Conservation (phyloP, 1,140 invertebrate genomes). For the Hylaeus volcanicus region DNA sequence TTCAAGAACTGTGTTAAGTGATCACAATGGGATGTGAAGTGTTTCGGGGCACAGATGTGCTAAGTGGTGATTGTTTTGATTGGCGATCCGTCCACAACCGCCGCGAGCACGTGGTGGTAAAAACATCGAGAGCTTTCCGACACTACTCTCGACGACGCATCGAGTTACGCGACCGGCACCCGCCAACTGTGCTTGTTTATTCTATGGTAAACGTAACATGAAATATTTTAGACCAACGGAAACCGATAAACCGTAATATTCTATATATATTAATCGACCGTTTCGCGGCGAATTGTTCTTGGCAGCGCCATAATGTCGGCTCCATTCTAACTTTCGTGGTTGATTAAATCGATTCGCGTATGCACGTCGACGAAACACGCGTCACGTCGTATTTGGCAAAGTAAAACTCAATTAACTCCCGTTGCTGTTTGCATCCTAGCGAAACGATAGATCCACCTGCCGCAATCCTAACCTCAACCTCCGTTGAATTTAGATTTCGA, state of each 20-base stretch:
- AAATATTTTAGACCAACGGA: no score
- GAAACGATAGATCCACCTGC: not conserved
- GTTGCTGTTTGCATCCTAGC: slow-evolving; percentile 12
- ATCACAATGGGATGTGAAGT: slow-evolving; percentile 38
- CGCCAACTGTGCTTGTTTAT: not conserved
- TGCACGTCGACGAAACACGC: slow-evolving; percentile 9
- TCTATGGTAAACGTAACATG: no score
- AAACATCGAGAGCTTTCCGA: slow-evolving; percentile 36
- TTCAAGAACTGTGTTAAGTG: slow-evolving; percentile 44
- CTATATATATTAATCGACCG: no score
- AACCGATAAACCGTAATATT: no score
- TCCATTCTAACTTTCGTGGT: slow-evolving; percentile 30
- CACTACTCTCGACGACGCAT: slow-evolving; percentile 23
- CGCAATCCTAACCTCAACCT: not conserved
- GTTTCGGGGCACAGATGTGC: slow-evolving; percentile 39
- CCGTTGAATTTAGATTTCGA: not conserved
- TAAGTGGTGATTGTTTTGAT: slow-evolving; percentile 47
- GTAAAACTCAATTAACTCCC: slow-evolving; percentile 44
- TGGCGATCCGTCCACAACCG: slow-evolving; percentile 22
- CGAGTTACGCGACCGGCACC: not conserved
- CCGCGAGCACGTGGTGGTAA: slow-evolving; percentile 19
- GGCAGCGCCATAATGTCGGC: slow-evolving; percentile 1
- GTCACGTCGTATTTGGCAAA: slow-evolving; percentile 41
- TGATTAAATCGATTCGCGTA: slow-evolving; percentile 26
- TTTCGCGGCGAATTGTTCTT: not conserved